phyloP scores from a whole-genome alignment of 2,888 invertebrate species.

The Tiliacea citrago region DNA sequence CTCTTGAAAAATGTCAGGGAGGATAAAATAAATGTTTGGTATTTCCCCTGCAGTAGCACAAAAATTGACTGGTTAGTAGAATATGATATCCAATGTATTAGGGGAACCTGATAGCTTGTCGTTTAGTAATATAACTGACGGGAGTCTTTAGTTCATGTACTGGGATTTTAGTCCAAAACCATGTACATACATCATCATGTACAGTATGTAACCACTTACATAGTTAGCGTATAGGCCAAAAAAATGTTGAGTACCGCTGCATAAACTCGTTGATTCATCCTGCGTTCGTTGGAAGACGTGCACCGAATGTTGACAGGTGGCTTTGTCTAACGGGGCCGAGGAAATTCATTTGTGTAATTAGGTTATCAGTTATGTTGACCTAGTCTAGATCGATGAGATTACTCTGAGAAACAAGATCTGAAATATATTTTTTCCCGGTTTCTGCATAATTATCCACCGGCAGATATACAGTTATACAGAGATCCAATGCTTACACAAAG shows the following conservation, averaged over 20 bases:
- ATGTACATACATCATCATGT: neutral
- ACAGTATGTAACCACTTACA: neutral
- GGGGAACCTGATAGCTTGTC: neutral
- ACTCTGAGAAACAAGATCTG: neutral
- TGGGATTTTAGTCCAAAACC: neutral
- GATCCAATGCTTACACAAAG: too few species aligned
- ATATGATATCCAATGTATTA: neutral
- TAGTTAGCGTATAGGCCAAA: neutral
- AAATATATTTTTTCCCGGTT: neutral
- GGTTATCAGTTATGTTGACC: conserved; percentile 52
- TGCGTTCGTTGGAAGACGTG: conserved; percentile 51
- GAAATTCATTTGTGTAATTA: conserved; percentile 47
- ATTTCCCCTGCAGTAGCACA: neutral
- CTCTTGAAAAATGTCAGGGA: neutral
- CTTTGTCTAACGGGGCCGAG: conserved; percentile 52
- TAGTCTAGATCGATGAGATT: conserved; percentile 42
- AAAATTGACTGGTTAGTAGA: neutral
- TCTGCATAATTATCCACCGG: neutral
- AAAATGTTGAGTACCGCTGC: conserved; percentile 43
- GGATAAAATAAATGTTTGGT: neutral
- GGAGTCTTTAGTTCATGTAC: neutral
- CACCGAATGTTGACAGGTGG: conserved; percentile 59
- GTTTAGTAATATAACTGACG: neutral
- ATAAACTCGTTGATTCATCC: conserved; percentile 50
- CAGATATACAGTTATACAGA: too few species aligned